These are phyloP conservation scores for Leptinotarsa peninsularis DNA, from an alignment of 2,888 invertebrate species.

Conservation along the genomic window DNA sequence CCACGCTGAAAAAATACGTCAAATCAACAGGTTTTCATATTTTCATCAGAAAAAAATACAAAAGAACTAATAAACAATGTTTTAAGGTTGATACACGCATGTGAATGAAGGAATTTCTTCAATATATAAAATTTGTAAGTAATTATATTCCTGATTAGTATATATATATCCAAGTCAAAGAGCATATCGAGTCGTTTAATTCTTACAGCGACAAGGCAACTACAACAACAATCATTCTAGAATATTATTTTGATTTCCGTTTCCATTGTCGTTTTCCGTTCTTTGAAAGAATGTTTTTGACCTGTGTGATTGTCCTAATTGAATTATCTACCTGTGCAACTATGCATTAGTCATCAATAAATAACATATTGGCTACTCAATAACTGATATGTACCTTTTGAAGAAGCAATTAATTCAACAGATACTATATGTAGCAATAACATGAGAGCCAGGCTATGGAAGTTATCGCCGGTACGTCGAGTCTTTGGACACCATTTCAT, in stretches of 20 bases:
- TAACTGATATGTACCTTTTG: constrained; percentile 2
- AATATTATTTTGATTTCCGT: constrained; percentile 9
- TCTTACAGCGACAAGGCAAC: too few species aligned
- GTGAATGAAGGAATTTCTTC: background rate
- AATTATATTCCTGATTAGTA: background rate
- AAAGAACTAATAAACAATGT: background rate
- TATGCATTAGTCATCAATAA: background rate
- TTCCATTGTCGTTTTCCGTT: constrained; percentile 28
- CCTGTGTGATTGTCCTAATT: constrained; percentile 40
- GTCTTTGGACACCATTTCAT: constrained; percentile 28
- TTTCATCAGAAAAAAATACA: background rate
- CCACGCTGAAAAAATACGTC: constrained; percentile 23
- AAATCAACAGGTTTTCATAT: background rate
- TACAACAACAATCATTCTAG: too few species aligned
- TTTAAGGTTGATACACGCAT: background rate
- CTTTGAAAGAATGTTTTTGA: background rate
- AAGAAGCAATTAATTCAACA: constrained; percentile 23
- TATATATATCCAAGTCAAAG: too few species aligned
- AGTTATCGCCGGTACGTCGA: constrained; percentile 49
- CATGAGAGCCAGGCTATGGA: constrained; percentile 41
- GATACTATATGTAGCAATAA: constrained; percentile 31
- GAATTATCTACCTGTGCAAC: constrained; percentile 36
- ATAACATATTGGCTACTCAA: background rate
- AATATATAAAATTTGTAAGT: background rate
- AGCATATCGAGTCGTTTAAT: too few species aligned